phyloP scores from a whole-genome alignment of 1,140 invertebrate species.

The Lucilia sericata region DNA sequence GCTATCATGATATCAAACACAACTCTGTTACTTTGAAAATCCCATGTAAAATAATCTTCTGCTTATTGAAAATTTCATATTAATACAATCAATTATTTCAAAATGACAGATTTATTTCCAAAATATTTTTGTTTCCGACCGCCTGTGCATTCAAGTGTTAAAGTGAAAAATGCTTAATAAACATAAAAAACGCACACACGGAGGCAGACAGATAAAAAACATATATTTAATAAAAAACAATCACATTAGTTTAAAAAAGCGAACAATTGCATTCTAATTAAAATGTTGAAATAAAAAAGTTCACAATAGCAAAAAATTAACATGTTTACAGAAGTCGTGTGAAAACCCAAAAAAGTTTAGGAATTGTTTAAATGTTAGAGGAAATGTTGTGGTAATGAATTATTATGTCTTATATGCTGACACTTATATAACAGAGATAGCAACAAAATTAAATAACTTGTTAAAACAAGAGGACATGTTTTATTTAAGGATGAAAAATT shows the following conservation, averaged over 20 bases:
- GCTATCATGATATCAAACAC: too few relatives aligned
- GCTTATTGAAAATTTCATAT: too few relatives aligned
- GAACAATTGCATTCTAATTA: neutral
- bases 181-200: neutral
- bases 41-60: too few relatives aligned
- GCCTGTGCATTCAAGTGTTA: neutral
- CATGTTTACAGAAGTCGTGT: neutral
- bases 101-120: too few relatives aligned
- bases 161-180: neutral
- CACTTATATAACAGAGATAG: neutral
- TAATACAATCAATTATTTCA: too few relatives aligned
- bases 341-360: neutral
- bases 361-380: neutral
- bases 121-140: too few relatives aligned
- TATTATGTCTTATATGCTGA: neutral
- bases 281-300: constrained; percentile 8
- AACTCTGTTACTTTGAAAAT: too few relatives aligned
- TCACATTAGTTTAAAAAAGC: neutral
- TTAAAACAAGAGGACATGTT: too few relatives aligned
- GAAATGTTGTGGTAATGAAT: neutral
- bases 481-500: too few relatives aligned
- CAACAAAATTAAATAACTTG: neutral
- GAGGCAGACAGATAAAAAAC: neutral
- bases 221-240: neutral
- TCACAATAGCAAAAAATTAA: neutral